Conservation (phyloP, 2,888 invertebrate genomes). For the Uropetala carovei region DNA sequence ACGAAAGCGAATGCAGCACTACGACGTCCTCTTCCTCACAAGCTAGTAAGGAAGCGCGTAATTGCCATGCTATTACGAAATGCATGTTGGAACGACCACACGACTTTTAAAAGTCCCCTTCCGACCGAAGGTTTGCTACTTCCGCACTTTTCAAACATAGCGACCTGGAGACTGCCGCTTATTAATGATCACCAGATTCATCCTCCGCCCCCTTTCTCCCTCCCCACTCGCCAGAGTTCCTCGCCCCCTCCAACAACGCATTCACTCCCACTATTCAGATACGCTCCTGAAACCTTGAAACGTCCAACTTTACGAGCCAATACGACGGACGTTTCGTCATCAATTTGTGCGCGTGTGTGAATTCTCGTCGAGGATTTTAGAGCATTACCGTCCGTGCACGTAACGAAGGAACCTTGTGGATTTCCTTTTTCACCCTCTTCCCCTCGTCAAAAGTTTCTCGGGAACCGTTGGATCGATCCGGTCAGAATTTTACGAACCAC, state of each 20-base stretch:
- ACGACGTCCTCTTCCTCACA: background rate
- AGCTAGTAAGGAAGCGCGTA: background rate
- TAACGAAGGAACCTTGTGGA: background rate
- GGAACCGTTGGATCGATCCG: no score
- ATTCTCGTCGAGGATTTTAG: background rate
- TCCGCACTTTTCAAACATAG: background rate
- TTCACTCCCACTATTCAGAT: background rate
- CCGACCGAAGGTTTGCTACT: background rate
- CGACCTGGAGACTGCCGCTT: background rate
- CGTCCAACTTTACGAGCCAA: background rate
- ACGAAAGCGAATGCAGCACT: background rate
- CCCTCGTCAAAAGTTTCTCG: no score
- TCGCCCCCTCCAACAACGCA: no score
- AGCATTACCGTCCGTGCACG: background rate
- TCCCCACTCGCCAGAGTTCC: background rate
- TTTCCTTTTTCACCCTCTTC: background rate
- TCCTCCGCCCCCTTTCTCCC: background rate
- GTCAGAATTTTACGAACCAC: no score
- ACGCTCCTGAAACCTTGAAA: background rate
- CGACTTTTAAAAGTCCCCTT: background rate
- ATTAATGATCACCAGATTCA: background rate
- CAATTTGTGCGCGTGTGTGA: slow-evolving; percentile 3
- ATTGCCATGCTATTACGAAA: background rate
- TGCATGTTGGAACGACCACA: background rate
- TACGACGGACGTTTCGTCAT: background rate